These are phyloP conservation scores for Drosophila atroscutellata DNA, from an alignment of 2,888 invertebrate genomes.

Conservation along the genomic window DNA sequence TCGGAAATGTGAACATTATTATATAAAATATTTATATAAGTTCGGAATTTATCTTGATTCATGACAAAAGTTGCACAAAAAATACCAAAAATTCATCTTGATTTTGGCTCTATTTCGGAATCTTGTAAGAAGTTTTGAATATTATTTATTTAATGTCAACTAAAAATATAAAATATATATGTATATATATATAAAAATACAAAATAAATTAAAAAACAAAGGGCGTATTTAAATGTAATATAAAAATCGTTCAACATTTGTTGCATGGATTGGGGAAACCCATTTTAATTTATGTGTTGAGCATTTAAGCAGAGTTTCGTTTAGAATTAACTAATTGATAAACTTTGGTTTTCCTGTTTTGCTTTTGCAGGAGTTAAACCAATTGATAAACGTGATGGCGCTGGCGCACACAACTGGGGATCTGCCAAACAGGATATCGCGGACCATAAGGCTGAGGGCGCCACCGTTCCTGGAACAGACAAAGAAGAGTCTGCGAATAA, in stretches of 20 bases:
- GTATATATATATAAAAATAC: background rate
- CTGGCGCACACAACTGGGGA: constrained; percentile 98
- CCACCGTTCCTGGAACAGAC: constrained; percentile 67
- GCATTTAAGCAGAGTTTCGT: background rate
- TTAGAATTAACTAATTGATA: background rate
- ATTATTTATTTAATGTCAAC: background rate
- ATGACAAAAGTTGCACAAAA: background rate
- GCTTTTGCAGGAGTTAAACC: constrained; percentile 89
- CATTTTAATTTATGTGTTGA: background rate
- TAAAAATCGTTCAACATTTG: background rate
- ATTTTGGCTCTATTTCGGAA: background rate
- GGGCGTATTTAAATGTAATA: background rate
- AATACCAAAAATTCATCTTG: background rate
- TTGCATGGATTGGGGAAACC: background rate
- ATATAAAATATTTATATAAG: background rate
- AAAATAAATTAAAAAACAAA: background rate
- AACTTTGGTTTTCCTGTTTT: background rate
- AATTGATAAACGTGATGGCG: constrained; percentile 97
- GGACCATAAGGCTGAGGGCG: constrained; percentile 81
- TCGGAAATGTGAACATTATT: background rate
- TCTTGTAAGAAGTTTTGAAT: background rate
- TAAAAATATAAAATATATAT: background rate
- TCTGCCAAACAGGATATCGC: constrained; percentile 96
- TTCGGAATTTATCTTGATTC: background rate
- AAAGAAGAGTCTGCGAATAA: constrained; percentile 84